A percentile compares a stretch with the other conserved stretches of the same genome.
Conservation (phyloP, 2,888 invertebrate genomes). For the Cataglyphis cursor region DNA sequence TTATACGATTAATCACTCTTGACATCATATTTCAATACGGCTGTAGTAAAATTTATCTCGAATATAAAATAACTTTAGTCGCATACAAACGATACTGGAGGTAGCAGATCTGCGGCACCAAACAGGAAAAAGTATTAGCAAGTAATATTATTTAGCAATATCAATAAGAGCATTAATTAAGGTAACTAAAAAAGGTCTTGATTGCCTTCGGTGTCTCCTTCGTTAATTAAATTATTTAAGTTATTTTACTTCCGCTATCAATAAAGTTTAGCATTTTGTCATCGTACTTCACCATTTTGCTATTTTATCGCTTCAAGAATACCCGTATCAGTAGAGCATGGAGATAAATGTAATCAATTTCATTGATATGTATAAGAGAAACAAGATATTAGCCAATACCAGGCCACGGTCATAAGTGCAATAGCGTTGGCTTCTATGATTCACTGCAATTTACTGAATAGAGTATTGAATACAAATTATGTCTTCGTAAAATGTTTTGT, state of each 20-base stretch:
- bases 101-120: neutral
- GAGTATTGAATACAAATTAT: neutral
- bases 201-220: no score
- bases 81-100: neutral
- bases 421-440: neutral
- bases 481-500: neutral
- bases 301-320: neutral
- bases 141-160: neutral
- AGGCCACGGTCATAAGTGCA: slow-evolving; percentile 31
- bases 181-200: no score
- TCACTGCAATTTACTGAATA: neutral
- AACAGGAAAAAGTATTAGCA: neutral
- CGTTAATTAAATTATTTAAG: no score
- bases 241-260: neutral
- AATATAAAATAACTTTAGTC: neutral
- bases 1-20: neutral
- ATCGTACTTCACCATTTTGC: neutral
- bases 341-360: neutral
- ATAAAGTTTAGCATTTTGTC: neutral
- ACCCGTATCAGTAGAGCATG: neutral
- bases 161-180: neutral
- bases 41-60: neutral
- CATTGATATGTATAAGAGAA: neutral
- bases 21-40: neutral
- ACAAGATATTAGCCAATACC: neutral